Evolutionary conservation across 2,113 vertebrate species (phyloP).

Genomic region (Dipodomys ordii): DNA sequence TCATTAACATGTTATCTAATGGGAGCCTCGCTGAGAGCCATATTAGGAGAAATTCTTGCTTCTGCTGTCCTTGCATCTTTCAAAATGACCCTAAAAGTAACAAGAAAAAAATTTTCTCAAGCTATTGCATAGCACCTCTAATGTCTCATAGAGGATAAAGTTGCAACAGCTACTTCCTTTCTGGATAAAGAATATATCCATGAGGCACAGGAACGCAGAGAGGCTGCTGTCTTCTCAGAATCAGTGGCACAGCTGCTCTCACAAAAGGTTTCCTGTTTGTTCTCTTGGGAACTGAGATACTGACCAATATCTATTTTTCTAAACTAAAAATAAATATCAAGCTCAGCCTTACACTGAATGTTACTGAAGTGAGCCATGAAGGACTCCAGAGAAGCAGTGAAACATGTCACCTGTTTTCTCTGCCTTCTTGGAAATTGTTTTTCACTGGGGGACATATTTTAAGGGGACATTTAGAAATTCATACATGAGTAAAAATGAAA

Average conservation of each 20-base stretch:
- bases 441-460: background rate
- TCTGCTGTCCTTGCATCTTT: background rate
- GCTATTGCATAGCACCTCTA: background rate
- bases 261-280: slow-evolving; percentile 61
- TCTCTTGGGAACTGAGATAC: slow-evolving; percentile 44
- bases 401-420: rapidly evolving
- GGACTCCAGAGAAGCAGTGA: background rate
- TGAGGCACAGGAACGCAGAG: background rate
- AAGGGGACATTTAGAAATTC: background rate
- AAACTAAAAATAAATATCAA: slow-evolving; percentile 74
- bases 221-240: background rate
- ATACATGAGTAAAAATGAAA: background rate
- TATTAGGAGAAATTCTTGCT: background rate
- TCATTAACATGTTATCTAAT: slow-evolving; percentile 4
- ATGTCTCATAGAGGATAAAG: background rate
- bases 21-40: background rate
- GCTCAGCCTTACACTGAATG: background rate
- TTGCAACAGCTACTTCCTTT: background rate
- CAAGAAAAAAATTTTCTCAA: background rate
- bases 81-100: background rate
- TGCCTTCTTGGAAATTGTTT: background rate
- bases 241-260: background rate
- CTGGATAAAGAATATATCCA: slow-evolving; percentile 39
- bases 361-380: background rate
- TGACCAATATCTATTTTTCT: slow-evolving; percentile 66